Evolutionary conservation across 2,113 vertebrate species (phyloP).

Genomic region (Henicopernis longicauda): DNA sequence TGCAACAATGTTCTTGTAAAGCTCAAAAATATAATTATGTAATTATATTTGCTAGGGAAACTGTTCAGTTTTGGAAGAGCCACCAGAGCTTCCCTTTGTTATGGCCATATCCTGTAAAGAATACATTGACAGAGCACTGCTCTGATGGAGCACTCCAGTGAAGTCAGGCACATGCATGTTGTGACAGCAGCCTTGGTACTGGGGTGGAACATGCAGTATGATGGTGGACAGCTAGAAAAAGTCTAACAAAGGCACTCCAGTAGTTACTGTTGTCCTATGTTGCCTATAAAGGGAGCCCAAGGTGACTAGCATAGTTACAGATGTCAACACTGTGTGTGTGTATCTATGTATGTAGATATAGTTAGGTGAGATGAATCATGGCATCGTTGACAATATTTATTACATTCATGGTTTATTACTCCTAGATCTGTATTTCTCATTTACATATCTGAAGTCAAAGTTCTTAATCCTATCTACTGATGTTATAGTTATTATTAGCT

Average conservation of each 20-base stretch:
- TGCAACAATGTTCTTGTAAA: neutral
- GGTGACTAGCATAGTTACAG: neutral
- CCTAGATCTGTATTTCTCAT: neutral
- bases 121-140: neutral
- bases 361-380: neutral
- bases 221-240: neutral
- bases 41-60: neutral
- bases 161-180: neutral
- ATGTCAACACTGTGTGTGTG: neutral
- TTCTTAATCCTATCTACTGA: neutral
- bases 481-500: neutral
- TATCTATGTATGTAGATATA: neutral
- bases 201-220: neutral
- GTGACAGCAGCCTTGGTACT: neutral
- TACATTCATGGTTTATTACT: neutral
- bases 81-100: neutral
- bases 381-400: neutral
- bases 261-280: neutral
- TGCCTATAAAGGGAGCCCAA: neutral
- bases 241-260: neutral
- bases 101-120: neutral
- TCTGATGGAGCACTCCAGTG: neutral
- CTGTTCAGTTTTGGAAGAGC: neutral
- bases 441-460: neutral
- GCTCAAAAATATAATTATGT: neutral